Evolutionary conservation across 2,888 invertebrate genomes (phyloP).

Genomic region (Drosophila subsilvestris): DNA sequence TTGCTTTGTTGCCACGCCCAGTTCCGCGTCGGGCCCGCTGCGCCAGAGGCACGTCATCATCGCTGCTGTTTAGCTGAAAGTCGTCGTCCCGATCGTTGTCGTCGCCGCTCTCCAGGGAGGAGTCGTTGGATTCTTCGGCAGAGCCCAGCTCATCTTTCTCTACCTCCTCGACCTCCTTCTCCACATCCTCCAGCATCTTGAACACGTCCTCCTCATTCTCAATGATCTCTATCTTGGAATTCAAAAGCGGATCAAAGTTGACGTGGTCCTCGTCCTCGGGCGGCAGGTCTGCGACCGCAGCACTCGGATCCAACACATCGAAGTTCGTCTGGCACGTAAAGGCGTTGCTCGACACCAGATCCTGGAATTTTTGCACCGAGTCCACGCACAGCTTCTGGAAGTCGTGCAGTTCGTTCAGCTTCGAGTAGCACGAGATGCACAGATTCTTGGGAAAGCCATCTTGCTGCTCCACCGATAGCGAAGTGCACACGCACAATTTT

Average conservation of each 20-base stretch:
- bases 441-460: conserved; percentile 81
- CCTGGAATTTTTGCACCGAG: conserved; percentile 73
- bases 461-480: conserved; percentile 74
- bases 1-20: conserved; percentile 27
- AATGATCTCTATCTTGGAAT: conserved; percentile 76
- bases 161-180: conserved; percentile 27
- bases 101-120: conserved; percentile 47
- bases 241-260: conserved; percentile 77
- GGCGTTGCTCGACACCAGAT: conserved; percentile 57
- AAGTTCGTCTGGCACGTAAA: conserved; percentile 48
- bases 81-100: conserved; percentile 62
- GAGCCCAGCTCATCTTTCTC: conserved; percentile 12
- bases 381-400: conserved; percentile 78
- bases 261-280: conserved; percentile 73
- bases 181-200: conserved; percentile 65
- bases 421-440: conserved; percentile 71
- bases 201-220: conserved; percentile 78
- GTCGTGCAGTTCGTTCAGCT: conserved; percentile 77
- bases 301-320: conserved; percentile 61
- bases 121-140: conserved; percentile 22
- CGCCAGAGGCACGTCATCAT: conserved; percentile 75
- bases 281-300: conserved; percentile 34
- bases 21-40: conserved; percentile 45
- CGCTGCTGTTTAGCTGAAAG: conserved; percentile 61
- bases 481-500: conserved; percentile 79